phyloP scores from a whole-genome alignment of 1,140 invertebrate genomes.

The Zaprionus gabonicus region DNA sequence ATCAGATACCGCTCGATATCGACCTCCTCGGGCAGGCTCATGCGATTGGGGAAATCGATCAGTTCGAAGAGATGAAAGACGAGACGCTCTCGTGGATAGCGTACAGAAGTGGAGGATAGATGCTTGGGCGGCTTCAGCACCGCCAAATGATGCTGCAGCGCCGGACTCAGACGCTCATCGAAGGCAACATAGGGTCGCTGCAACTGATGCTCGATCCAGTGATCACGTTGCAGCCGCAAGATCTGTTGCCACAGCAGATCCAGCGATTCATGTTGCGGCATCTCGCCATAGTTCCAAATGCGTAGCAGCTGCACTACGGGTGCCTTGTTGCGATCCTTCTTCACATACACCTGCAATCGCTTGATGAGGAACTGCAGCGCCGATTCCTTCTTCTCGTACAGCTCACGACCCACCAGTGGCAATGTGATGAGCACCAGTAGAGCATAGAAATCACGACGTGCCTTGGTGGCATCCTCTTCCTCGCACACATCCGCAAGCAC shows the following conservation, averaged over 20 bases:
- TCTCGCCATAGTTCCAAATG: conserved; percentile 85
- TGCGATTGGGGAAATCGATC: conserved; percentile 94
- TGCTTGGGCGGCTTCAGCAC: conserved; percentile 93
- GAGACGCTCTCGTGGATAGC: conserved; percentile 94
- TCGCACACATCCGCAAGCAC: conserved; percentile 96
- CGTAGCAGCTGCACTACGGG: conserved; percentile 95
- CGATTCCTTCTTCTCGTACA: conserved; percentile 97
- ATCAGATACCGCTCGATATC: conserved; percentile 98
- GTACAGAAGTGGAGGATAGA: conserved; percentile 86
- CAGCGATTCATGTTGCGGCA: conserved; percentile 98
- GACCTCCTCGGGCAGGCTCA: conserved; percentile 93
- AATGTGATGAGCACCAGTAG: conserved; percentile 96
- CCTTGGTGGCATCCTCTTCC: conserved; percentile 95
- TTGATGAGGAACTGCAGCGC: conserved; percentile 95
- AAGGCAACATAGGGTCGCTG: conserved; percentile 97
- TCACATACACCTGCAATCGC: conserved; percentile 96
- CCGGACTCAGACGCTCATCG: conserved; percentile 96
- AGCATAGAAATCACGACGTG: conserved; percentile 96
- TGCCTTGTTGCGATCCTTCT: conserved; percentile 92
- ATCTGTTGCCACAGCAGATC: conserved; percentile 99
- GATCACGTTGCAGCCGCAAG: conserved; percentile 93
- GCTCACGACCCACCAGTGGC: conserved; percentile 97
- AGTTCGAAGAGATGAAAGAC: conserved; percentile 97
- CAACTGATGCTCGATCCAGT: conserved; percentile 98
- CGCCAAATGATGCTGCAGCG: conserved; percentile 96